A percentile compares a stretch with the other conserved stretches of the same genome.
These are phyloP conservation scores for Ophion ellenae DNA, from an alignment of 2,888 invertebrate species.

Conservation along the genomic window DNA sequence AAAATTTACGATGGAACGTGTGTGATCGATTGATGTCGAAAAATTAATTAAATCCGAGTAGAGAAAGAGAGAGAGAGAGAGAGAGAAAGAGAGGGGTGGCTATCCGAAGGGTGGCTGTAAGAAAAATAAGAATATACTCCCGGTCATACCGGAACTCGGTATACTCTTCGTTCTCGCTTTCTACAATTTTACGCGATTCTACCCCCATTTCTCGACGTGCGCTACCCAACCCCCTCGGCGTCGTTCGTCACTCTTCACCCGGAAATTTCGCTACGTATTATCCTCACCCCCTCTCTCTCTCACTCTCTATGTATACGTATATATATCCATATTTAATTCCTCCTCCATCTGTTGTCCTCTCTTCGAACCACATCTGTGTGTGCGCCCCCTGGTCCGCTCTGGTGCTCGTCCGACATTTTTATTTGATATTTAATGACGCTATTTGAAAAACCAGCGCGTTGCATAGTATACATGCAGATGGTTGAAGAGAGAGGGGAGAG, in stretches of 20 bases:
- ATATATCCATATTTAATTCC: not conserved
- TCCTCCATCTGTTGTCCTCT: slow-evolving; percentile 10
- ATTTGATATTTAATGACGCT: slow-evolving; percentile 63
- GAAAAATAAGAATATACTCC: slow-evolving; percentile 38
- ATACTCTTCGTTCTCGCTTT: slow-evolving; percentile 3
- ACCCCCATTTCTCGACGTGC: not conserved
- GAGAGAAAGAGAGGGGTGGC: not conserved
- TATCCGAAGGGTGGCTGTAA: slow-evolving; percentile 22
- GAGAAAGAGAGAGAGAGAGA: not conserved
- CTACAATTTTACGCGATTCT: not conserved
- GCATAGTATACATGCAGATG: slow-evolving; percentile 16
- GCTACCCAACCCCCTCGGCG: not conserved
- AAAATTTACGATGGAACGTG: slow-evolving; percentile 24
- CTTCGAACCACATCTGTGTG: slow-evolving; percentile 27
- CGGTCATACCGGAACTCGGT: slow-evolving; percentile 12
- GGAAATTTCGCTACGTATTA: slow-evolving; percentile 55
- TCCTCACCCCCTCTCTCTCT: not conserved
- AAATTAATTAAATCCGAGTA: slow-evolving; percentile 55
- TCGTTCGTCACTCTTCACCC: slow-evolving; percentile 61
- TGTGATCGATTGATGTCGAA: slow-evolving; percentile 35
- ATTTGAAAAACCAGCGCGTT: slow-evolving; percentile 52
- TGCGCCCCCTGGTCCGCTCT: slow-evolving; percentile 9
- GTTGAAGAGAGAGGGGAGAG: not conserved
- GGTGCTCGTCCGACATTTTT: slow-evolving; percentile 59
- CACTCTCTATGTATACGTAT: not conserved